Conservation (phyloP, 2,888 invertebrate species). For the Drosophila setosimentum region DNA sequence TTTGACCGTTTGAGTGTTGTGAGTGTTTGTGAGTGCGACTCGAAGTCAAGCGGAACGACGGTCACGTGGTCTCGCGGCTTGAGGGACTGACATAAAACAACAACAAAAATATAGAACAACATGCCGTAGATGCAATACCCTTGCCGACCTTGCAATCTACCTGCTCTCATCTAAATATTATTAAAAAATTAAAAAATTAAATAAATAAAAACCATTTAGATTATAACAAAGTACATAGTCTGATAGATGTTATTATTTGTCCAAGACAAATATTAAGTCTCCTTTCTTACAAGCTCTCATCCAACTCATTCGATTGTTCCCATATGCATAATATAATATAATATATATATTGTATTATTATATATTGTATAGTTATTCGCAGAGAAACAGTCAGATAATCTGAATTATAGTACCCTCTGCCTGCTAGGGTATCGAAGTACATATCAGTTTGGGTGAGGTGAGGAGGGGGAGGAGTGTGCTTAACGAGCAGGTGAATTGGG, state of each 20-base stretch:
- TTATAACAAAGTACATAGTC: neutral
- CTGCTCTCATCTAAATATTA: neutral
- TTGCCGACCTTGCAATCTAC: neutral
- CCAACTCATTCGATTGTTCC: neutral
- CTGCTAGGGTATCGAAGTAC: neutral
- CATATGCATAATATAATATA: neutral
- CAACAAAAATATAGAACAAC: neutral
- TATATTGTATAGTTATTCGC: neutral
- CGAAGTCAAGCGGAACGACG: conserved; percentile 46
- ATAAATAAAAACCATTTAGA: neutral
- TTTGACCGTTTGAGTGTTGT: conserved; percentile 34
- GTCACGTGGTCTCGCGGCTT: conserved; percentile 1
- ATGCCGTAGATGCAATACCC: neutral
- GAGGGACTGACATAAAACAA: conserved; percentile 25
- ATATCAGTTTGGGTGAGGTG: neutral
- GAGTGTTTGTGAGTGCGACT: neutral
- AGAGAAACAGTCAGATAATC: neutral
- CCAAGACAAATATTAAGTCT: neutral
- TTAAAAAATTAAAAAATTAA: neutral
- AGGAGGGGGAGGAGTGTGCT: neutral
- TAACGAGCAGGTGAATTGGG: conserved; percentile 29
- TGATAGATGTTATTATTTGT: neutral
- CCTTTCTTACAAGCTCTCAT: neutral
- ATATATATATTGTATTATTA: neutral
- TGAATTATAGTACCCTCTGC: neutral